Percentiles rank a stretch among this genome's conserved stretches.
Evolutionary conservation across 2,888 invertebrate genomes (phyloP).

Genomic region (Galerucella nymphaeae): DNA sequence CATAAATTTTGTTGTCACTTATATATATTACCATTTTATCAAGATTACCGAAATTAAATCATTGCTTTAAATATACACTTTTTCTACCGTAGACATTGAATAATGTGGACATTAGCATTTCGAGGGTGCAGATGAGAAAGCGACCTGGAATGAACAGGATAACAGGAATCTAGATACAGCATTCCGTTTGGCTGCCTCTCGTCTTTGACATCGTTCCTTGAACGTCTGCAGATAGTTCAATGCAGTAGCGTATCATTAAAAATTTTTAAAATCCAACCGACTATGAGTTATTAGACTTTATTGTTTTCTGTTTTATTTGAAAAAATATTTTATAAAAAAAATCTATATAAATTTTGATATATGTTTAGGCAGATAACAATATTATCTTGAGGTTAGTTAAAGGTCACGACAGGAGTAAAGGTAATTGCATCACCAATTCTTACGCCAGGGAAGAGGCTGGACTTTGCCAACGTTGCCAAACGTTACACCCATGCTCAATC

Average conservation of each 20-base stretch:
- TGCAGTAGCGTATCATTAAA: neutral
- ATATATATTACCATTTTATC: neutral
- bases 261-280: too few species aligned
- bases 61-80: neutral
- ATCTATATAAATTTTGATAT: too few species aligned
- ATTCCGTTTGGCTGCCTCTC: neutral
- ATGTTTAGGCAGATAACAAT: too few species aligned
- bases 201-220: slow-evolving; percentile 8
- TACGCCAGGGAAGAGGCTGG: too few species aligned
- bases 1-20: too few species aligned
- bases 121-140: slow-evolving; percentile 5
- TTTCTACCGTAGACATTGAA: neutral
- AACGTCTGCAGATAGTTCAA: neutral
- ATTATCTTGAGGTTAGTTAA: too few species aligned
- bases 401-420: too few species aligned
- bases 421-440: too few species aligned
- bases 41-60: neutral
- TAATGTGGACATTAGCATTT: slow-evolving; percentile 3
- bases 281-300: neutral
- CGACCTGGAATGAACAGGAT: slow-evolving; percentile 8
- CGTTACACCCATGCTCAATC: too few species aligned
- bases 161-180: slow-evolving; percentile 15
- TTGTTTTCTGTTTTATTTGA: too few species aligned
- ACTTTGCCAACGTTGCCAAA: too few species aligned
- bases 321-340: too few species aligned